Conservation (phyloP, 2,797 vertebrate species). For the Diplodus sargus region DNA sequence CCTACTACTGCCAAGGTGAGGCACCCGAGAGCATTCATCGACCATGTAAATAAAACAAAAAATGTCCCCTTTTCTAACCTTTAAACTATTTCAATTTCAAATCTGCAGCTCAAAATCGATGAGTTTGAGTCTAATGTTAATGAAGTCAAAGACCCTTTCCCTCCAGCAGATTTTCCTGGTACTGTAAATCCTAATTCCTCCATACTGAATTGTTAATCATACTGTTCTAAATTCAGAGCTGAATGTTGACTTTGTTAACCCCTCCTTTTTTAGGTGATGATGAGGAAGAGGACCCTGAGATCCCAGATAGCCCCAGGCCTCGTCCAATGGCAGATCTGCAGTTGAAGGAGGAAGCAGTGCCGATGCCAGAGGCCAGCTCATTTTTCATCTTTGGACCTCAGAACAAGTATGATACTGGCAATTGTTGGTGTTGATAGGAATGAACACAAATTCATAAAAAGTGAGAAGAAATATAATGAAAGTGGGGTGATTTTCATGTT, state of each 20-base stretch:
- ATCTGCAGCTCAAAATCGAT: conserved; percentile 91
- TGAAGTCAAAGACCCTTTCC: conserved; percentile 96
- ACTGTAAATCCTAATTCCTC: conserved; percentile 20
- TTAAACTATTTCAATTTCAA: not conserved
- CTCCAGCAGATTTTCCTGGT: conserved; percentile 96
- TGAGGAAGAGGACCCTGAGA: conserved; percentile 95
- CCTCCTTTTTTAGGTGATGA: conserved; percentile 87
- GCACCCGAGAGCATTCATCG: not conserved
- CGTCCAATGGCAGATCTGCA: conserved; percentile 95
- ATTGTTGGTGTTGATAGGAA: not conserved
- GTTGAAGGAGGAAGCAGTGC: conserved; percentile 94
- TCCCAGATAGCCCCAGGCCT: conserved; percentile 92
- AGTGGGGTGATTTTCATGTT: not conserved
- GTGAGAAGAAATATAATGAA: not conserved
- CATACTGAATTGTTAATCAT: not conserved
- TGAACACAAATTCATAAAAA: not conserved
- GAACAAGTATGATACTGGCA: conserved; percentile 88
- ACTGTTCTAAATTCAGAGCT: not conserved
- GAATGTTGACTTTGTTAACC: not conserved
- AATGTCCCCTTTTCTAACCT: not conserved
- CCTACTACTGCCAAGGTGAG: conserved; percentile 93
- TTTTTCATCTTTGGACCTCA: conserved; percentile 97
- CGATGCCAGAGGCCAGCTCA: conserved; percentile 94
- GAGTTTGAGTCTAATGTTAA: conserved; percentile 97
- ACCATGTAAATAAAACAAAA: not conserved